Base-by-base conservation (phyloP, 2,113 vertebrate species). In the Campylomormyrus numenius region DNA sequence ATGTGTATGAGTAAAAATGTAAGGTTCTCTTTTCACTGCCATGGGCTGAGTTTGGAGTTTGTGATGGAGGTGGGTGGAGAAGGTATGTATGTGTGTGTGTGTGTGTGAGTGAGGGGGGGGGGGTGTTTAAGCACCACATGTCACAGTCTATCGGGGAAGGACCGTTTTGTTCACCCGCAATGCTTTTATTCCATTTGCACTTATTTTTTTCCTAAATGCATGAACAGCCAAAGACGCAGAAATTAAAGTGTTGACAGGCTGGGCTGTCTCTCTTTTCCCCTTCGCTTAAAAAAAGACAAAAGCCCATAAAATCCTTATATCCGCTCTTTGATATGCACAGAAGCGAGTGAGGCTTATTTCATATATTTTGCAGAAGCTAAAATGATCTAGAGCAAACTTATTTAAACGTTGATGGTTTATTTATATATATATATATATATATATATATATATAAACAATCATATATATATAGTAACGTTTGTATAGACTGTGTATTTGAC, bases 191-290 rank as follows among this genome's bases (percentile, higher is more conserved):
- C 80, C 52, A 80, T 85, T 89, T 92, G 93, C 92, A 93, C 93
- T 93, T 94, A 92, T 90, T 31, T 89, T 74, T 77, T 17, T 17
- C 31, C 31, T 13, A 77, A 83, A 91, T 58, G 80, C 86, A 85
- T 87, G 91, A 93, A 91, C 92, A 93, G 93, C 95, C 95, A 95
- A 95, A 96, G 95, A 95, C 88, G 74, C 52, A 42, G 88, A 66
- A 83, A 84, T 90, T 42, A 46, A 77, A 66, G 31, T 91, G 88
- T 74, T 56, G 42, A 90, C 35, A 88, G 86, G 87, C 74, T 88
- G 89, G 85, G 48, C 89, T 35, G 48, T 74, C 50, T 31, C 35
- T 21, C 7, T 56, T 85, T 89, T 66, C 39, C 45, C 15, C 77
- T 66, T 56, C 80, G 66, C 85, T 56, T 53, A 77, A 89, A 52